phyloP scores from a whole-genome alignment of 2,888 invertebrate genomes.

The Chelonus formosanus region DNA sequence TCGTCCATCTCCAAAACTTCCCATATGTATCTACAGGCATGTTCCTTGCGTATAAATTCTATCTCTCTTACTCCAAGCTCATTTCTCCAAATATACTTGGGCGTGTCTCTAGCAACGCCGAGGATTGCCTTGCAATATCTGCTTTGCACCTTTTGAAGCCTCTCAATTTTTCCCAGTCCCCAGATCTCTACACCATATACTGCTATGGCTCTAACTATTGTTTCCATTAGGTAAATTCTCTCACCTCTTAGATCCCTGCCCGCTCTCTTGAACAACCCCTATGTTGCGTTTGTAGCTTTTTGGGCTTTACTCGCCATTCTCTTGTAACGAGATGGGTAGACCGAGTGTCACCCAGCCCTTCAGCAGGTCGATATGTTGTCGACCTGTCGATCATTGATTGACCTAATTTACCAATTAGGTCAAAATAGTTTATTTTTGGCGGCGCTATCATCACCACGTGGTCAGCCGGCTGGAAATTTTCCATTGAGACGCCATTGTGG shows the following conservation, averaged over 20 bases:
- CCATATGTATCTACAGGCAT: constrained; percentile 1
- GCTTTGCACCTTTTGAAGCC: too few relatives aligned
- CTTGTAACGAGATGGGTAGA: too few relatives aligned
- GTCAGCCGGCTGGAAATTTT: too few relatives aligned
- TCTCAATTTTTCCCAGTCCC: too few relatives aligned
- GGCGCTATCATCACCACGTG: too few relatives aligned
- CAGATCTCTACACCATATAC: constrained; percentile 16
- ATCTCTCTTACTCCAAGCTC: constrained; percentile 1
- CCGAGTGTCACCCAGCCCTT: too few relatives aligned
- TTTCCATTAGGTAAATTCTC: neutral
- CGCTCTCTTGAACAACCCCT: neutral
- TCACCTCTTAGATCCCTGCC: neutral
- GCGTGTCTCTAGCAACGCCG: constrained; percentile 6
- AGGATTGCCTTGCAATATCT: neutral
- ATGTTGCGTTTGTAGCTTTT: constrained; percentile 1
- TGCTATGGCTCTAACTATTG: too few relatives aligned
- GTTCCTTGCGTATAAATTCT: neutral
- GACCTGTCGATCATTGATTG: too few relatives aligned
- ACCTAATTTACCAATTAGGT: too few relatives aligned
- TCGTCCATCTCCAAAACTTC: neutral
- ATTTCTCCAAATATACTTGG: constrained; percentile 12
- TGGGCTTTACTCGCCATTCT: constrained; percentile 1
- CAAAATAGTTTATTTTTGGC: too few relatives aligned
- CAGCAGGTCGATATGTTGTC: too few relatives aligned
- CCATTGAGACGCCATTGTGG: too few relatives aligned